Percentiles rank a stretch among this genome's conserved stretches.
Conservation (phyloP, 2,888 invertebrate genomes). For the Incurvaria masculella region DNA sequence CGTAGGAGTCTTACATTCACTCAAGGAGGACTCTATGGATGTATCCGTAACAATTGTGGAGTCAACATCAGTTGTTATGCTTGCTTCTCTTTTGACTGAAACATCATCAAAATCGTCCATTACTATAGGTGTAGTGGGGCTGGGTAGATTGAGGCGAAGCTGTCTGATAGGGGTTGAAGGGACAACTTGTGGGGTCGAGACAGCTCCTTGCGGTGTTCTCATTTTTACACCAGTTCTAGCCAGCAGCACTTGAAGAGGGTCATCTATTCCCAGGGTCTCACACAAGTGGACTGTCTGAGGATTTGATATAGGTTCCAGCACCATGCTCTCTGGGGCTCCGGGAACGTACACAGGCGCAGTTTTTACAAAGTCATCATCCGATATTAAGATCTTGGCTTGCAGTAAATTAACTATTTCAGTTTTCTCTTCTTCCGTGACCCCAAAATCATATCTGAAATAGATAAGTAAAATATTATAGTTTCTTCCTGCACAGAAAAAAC, state of each 20-base stretch:
- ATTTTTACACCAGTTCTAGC: constrained; percentile 45
- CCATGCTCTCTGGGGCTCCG: constrained; percentile 29
- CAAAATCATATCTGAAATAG: constrained; percentile 63
- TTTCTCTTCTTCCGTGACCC: constrained; percentile 73
- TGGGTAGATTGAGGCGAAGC: background rate
- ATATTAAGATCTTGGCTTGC: constrained; percentile 61
- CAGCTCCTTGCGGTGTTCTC: constrained; percentile 21
- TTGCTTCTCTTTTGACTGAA: background rate
- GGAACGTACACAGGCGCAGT: constrained; percentile 66
- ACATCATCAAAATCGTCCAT: background rate
- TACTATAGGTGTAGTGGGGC: background rate
- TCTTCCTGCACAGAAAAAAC: no score
- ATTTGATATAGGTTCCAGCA: constrained; percentile 58
- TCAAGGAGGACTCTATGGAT: constrained; percentile 21
- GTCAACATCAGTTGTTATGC: constrained; percentile 6
- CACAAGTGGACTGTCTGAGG: constrained; percentile 69
- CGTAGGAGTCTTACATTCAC: constrained; percentile 30
- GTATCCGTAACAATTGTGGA: constrained; percentile 19
- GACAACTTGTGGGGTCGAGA: constrained; percentile 36
- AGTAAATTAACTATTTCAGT: constrained; percentile 61
- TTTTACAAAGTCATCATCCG: constrained; percentile 71
- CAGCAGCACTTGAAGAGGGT: constrained; percentile 69
- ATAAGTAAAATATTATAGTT: no score
- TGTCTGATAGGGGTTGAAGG: background rate
- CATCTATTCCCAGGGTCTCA: constrained; percentile 69